phyloP scores from a whole-genome alignment of 2,113 vertebrate species.

The Delphinus delphis region DNA sequence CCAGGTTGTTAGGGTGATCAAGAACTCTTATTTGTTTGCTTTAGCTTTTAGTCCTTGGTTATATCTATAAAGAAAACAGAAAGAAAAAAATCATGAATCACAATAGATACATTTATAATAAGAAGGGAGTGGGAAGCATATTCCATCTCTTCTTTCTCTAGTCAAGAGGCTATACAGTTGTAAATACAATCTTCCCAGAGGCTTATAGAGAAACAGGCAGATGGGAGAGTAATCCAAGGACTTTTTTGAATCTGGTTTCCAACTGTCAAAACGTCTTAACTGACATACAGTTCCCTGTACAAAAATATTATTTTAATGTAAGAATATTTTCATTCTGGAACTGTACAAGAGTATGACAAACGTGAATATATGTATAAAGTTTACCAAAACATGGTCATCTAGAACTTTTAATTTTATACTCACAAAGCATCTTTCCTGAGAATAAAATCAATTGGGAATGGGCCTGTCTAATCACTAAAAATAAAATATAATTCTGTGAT shows the following conservation, averaged over 20 bases:
- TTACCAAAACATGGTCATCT: background rate
- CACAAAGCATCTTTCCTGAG: background rate
- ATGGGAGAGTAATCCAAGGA: background rate
- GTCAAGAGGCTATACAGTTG: background rate
- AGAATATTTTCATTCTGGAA: background rate
- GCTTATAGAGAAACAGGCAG: background rate
- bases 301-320: background rate
- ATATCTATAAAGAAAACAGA: constrained; percentile 81
- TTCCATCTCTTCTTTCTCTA: background rate
- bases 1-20: constrained; percentile 53
- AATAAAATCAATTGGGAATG: background rate
- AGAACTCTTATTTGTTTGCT: constrained; percentile 76
- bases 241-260: background rate
- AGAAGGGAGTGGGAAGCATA: background rate
- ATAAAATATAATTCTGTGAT: background rate
- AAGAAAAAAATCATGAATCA: constrained; percentile 1
- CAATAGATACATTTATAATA: background rate
- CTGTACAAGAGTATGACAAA: background rate
- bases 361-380: background rate
- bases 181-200: background rate
- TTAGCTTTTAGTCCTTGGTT: constrained; percentile 89
- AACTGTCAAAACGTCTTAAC: background rate
- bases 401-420: background rate
- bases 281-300: background rate
- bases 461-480: background rate